Percentiles rank a stretch among this genome's conserved stretches.
Conservation (phyloP, 2,113 vertebrate species). For the Brachionichthys hirsutus region DNA sequence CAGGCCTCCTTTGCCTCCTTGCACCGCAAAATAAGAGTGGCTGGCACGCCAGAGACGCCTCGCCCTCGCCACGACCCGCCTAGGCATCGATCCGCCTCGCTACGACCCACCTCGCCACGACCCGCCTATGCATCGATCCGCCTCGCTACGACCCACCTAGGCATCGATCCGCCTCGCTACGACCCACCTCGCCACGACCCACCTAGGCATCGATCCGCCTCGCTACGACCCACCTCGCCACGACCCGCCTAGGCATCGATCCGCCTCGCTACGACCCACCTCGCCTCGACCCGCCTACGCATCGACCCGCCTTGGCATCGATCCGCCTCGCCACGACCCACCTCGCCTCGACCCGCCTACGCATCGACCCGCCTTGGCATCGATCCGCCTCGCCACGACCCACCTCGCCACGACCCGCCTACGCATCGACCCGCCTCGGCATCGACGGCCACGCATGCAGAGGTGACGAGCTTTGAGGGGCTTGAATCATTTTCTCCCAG, state of each 20-base stretch:
- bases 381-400: no score
- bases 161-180: neutral
- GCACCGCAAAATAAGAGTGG: conserved; percentile 20
- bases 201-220: neutral
- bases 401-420: neutral
- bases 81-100: neutral
- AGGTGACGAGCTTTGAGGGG: conserved; percentile 2
- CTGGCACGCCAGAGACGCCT: conserved; percentile 18
- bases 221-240: neutral
- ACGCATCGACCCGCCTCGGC: no score
- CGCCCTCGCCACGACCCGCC: neutral
- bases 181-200: neutral
- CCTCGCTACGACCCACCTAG: neutral
- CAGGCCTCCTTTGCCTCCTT: conserved; percentile 33
- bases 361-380: no score
- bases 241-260: no score
- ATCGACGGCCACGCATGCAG: neutral
- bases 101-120: neutral
- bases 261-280: conserved; percentile 1
- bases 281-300: neutral
- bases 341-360: neutral
- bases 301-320: no score
- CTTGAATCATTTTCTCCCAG: no score
- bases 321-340: no score
- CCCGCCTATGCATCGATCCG: no score